Percentiles rank a stretch among this genome's conserved stretches.
Conservation (phyloP, 2,113 vertebrate genomes). For the Oryzias javanicus region DNA sequence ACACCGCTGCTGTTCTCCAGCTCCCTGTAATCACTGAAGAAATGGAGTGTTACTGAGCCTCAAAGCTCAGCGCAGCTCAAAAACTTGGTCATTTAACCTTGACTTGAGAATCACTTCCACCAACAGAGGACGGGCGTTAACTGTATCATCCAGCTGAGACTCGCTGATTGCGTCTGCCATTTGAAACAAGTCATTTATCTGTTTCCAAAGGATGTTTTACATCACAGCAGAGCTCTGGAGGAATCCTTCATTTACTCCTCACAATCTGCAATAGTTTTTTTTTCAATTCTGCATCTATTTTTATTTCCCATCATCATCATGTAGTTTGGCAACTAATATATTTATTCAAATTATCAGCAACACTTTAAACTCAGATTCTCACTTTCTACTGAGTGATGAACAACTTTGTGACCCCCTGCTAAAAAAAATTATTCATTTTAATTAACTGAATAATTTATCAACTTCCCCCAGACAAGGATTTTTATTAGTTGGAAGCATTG, state of each 20-base stretch:
- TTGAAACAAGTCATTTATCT: constrained; percentile 11
- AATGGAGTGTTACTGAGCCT: constrained; percentile 30
- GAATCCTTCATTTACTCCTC: constrained; percentile 13
- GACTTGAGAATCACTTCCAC: constrained; percentile 45
- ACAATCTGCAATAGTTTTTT: constrained; percentile 8
- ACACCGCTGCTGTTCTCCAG: constrained; percentile 39
- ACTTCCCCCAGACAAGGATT: too few relatives aligned
- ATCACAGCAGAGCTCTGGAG: neutral
- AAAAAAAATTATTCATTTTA: too few relatives aligned
- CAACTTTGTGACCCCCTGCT: too few relatives aligned
- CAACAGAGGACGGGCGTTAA: constrained; percentile 30
- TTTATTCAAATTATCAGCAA: too few relatives aligned
- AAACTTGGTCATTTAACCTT: constrained; percentile 50
- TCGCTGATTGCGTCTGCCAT: constrained; percentile 13
- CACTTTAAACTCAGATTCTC: too few relatives aligned
- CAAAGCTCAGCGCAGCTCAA: constrained; percentile 37
- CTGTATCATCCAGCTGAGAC: constrained; percentile 28
- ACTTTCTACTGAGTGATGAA: too few relatives aligned
- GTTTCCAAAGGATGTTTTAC: neutral
- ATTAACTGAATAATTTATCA: too few relatives aligned
- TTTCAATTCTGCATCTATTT: too few relatives aligned
- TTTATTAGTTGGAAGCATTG: too few relatives aligned
- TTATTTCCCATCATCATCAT: too few relatives aligned
- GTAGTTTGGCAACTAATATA: too few relatives aligned
- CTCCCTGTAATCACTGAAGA: constrained; percentile 44